Base-by-base conservation (phyloP, 2,888 invertebrate genomes). In the Prenolepis imparis region DNA sequence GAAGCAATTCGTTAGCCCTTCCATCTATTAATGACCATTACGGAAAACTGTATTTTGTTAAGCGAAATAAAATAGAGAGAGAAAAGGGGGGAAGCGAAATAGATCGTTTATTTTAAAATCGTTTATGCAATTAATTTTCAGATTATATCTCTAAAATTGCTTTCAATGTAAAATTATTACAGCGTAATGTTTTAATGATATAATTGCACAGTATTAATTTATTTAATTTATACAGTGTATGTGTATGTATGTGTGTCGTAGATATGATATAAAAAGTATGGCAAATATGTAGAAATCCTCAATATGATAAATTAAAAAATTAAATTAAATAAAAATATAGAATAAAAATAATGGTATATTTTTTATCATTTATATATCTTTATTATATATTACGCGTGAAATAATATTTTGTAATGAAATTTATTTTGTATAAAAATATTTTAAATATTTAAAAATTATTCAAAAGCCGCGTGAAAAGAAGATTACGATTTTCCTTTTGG, bases 1-100 rank as follows among this genome's bases (percentile, higher is more conserved):
- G 36, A 75, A 75, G 18, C 39, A 75, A 75, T 75, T 75, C 68
- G 66, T 75, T 75, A 75, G 52, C 24, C 24, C 24, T 18, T 48
- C 36, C 11, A 67, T 24, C 24, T 32, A 15, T 21, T 32, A 21
- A 74, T n/a, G 44, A 67, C 48, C 21, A 52, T 66, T 39, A 21
- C 15, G 28, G 9, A n/a, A 36, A 68, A 75, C 18, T 52, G 36
- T 36, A 67, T 52, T 75, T 52, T 52, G 24, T 39, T 18, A 39
- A 39, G n/a, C 21, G 32, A 66, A 18, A 74, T 28, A 15, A 15
- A 41, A n/a, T n/a, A n/a, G n/a, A 61, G 15, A 59, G n/a, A n/a
- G 36, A 36, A 74, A n/a, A 9, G n/a, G 28, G 28, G 41, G 15
- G 41, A 12, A n/a, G 9, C 28, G n/a, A 3, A 15, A 59, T 3